Evolutionary conservation across 2,113 vertebrate species (phyloP), one percentile per base, ranked within the genome.

Genomic region (Gallinago paraguaiae): DNA sequence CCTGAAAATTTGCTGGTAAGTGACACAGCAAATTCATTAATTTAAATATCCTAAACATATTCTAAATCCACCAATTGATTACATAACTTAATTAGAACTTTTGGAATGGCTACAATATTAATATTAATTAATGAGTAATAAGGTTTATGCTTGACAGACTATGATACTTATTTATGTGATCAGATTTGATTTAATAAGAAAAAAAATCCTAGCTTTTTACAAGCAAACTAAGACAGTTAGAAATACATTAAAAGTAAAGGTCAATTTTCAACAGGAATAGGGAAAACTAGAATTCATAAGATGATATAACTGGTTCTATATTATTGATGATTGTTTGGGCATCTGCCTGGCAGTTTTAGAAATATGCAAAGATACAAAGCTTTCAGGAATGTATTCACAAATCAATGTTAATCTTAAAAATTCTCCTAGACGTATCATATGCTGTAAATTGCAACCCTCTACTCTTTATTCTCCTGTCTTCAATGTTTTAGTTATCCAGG

Each of bases 161-260:
- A 63, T 60, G 50, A 86, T 63, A 88, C 6, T 70, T 76, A 69
- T 67, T 86, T 82, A 78, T 68, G 19, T 33, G 28, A 89, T 78
- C 28, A 68, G 43, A 86, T 95, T 96, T 91, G 5, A 59, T 67
- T 92, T 69, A 86, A 85, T 56, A 76, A 86, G 23, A 67, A 69
- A 93, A 93, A 93, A 92, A 39, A 45, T 33, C 10, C 51, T 96
- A 30, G 17, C 11, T 67, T 91, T 87, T 96, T 71, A 84, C 41
- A 83, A 68, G 17, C 68, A 91, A 85, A 59, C 3, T 45, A 88
- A 13, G 14, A 92, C 56, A 56, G 48, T 35, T 79, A 67, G 54
- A 93, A 96, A 68, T 50, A 41, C 14, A 82, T 72, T 89, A 82
- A 91, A 95, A 96, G 86, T 84, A 92, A 92, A 90, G 7, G 13